phyloP scores from a whole-genome alignment of 2,113 vertebrate genomes.

The Sebastes schlegelii region DNA sequence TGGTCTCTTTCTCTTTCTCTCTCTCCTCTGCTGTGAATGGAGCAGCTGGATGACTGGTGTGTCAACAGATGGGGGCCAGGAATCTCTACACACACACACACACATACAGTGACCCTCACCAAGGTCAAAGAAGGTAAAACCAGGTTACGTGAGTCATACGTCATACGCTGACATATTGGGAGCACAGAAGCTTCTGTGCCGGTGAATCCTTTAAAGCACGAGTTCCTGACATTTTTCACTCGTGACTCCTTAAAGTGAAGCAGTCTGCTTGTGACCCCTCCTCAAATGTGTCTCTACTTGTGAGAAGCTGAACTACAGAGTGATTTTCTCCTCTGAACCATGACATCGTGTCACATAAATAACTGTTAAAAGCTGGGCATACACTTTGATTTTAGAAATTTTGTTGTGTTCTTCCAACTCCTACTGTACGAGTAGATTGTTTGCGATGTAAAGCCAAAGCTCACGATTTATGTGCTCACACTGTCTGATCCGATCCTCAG shows the following conservation, averaged over 20 bases:
- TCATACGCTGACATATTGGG: constrained; percentile 5
- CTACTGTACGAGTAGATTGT: too few relatives aligned
- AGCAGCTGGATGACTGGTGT: constrained; percentile 52
- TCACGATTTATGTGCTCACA: too few relatives aligned
- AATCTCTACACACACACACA: neutral
- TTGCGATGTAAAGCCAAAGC: too few relatives aligned
- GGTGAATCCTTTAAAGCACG: neutral
- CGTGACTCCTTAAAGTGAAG: neutral
- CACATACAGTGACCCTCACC: constrained; percentile 14
- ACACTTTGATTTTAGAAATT: too few relatives aligned
- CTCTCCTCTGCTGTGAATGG: constrained; percentile 33
- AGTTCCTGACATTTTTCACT: neutral
- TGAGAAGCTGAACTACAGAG: neutral
- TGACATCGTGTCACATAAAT: neutral
- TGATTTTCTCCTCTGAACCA: neutral
- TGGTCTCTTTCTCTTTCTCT: constrained; percentile 56
- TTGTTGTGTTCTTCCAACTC: too few relatives aligned
- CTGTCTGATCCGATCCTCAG: too few relatives aligned
- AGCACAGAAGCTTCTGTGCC: neutral
- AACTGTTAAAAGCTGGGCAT: neutral
- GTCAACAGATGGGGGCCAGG: constrained; percentile 6
- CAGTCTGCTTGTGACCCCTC: neutral
- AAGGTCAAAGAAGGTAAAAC: constrained; percentile 34
- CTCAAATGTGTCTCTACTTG: neutral
- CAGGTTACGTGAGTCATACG: neutral